Percentiles rank a stretch among this genome's conserved stretches.
These are phyloP conservation scores for Struthidea cinerea DNA, from an alignment of 2,113 vertebrate species.

Conservation along the genomic window DNA sequence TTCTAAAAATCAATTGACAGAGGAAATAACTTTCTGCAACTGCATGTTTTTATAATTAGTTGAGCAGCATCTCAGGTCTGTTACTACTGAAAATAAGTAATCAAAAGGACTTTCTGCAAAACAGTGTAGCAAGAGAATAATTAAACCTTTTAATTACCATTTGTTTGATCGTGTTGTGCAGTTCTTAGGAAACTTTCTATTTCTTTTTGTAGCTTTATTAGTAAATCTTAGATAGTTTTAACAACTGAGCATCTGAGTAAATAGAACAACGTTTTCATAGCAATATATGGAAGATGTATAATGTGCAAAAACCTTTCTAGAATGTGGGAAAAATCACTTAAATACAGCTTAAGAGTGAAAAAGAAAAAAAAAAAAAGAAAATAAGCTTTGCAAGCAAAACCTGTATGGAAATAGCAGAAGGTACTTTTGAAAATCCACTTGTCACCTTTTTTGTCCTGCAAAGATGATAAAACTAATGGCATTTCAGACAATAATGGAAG, in stretches of 20 bases:
- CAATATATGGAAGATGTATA: not conserved
- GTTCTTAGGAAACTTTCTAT: not conserved
- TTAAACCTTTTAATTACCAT: not conserved
- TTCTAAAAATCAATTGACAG: not conserved
- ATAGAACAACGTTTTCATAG: not conserved
- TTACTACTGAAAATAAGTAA: not conserved
- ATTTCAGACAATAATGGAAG: not conserved
- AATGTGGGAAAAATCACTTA: not conserved
- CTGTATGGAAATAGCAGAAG: not conserved
- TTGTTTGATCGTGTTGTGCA: not conserved
- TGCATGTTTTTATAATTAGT: not conserved
- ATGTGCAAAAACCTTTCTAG: not conserved
- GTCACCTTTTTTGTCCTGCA: not conserved
- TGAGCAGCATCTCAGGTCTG: not conserved
- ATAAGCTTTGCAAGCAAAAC: not conserved
- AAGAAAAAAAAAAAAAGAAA: not conserved
- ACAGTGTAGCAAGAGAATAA: not conserved
- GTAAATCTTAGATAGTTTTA: not conserved
- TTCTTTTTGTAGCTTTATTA: not conserved
- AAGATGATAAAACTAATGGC: not conserved
- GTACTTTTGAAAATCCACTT: not conserved
- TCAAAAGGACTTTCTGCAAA: not conserved
- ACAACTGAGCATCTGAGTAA: not conserved
- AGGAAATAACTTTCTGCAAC: not conserved
- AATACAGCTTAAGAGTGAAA: not conserved